Evolutionary conservation across 2,113 vertebrate species (phyloP).

Genomic region (Callospermophilus lateralis): DNA sequence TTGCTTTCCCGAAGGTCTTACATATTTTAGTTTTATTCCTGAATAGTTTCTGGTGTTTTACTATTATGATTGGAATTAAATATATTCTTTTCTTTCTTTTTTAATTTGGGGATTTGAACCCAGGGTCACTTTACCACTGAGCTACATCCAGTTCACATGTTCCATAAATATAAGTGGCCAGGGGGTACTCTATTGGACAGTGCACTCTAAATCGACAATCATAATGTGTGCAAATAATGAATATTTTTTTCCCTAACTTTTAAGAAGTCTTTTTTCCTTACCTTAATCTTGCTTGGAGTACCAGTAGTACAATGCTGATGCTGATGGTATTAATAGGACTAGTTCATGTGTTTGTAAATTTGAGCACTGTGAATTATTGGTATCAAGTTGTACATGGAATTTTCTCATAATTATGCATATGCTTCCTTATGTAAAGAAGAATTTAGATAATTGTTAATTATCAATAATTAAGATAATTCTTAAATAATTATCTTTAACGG

Average conservation of each 20-base stretch:
- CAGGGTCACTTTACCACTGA: no score
- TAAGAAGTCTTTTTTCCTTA: not conserved
- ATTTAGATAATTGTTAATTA: not conserved
- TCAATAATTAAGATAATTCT: no score
- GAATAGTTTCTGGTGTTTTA: conserved; percentile 37
- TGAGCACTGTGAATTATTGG: not conserved
- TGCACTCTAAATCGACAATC: not conserved
- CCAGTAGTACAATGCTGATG: not conserved
- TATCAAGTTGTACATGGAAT: not conserved
- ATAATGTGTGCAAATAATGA: not conserved
- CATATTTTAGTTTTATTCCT: not conserved
- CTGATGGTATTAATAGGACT: not conserved
- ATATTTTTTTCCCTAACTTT: not conserved
- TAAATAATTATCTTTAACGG: not conserved
- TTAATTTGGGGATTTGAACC: no score
- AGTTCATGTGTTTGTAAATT: not conserved
- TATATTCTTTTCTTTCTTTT: not conserved
- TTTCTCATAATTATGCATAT: not conserved
- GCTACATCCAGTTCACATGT: not conserved
- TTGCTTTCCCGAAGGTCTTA: not conserved
- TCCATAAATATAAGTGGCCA: not conserved
- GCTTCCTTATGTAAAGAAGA: conserved; percentile 3
- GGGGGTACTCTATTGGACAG: not conserved
- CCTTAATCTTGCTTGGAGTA: not conserved
- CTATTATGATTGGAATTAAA: not conserved